Evolutionary conservation across 2,888 invertebrate genomes (phyloP).

Genomic region (Ligdia adustata): DNA sequence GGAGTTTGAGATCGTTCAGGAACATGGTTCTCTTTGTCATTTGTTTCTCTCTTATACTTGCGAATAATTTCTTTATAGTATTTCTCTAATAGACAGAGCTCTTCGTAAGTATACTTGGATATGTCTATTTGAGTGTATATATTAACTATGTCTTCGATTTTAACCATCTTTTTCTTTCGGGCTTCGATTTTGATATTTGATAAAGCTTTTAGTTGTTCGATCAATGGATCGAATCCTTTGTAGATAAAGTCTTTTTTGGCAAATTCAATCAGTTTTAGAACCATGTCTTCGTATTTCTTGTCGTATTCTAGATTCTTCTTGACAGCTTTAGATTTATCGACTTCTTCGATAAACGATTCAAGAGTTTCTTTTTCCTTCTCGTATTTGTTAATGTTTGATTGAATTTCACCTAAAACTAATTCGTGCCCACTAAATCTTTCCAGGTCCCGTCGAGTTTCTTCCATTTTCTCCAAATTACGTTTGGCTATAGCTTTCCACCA

Average conservation of each 20-base stretch:
- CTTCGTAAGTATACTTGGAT: conserved; percentile 73
- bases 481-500: conserved; percentile 78
- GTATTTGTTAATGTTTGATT: conserved; percentile 62
- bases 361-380: conserved; percentile 68
- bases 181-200: conserved; percentile 65
- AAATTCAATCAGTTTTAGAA: conserved; percentile 72
- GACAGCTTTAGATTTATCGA: conserved; percentile 67
- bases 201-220: conserved; percentile 68
- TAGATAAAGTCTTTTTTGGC: conserved; percentile 76
- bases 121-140: conserved; percentile 73
- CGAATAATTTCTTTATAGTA: conserved; percentile 77
- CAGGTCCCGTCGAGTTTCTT: conserved; percentile 70
- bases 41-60: conserved; percentile 58
- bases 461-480: conserved; percentile 75
- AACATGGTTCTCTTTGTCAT: conserved; percentile 58
- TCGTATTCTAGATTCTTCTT: conserved; percentile 72
- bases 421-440: conserved; percentile 77
- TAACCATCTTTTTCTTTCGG: conserved; percentile 60
- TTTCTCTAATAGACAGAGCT: conserved; percentile 71
- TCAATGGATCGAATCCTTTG: conserved; percentile 79
- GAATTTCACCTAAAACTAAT: conserved; percentile 67
- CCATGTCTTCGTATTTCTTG: conserved; percentile 77
- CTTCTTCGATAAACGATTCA: conserved; percentile 72
- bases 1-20: conserved; percentile 37
- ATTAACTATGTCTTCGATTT: conserved; percentile 70